These are phyloP conservation scores for Ceuthmochares aereus DNA, from an alignment of 2,113 vertebrate genomes.

Conservation along the genomic window DNA sequence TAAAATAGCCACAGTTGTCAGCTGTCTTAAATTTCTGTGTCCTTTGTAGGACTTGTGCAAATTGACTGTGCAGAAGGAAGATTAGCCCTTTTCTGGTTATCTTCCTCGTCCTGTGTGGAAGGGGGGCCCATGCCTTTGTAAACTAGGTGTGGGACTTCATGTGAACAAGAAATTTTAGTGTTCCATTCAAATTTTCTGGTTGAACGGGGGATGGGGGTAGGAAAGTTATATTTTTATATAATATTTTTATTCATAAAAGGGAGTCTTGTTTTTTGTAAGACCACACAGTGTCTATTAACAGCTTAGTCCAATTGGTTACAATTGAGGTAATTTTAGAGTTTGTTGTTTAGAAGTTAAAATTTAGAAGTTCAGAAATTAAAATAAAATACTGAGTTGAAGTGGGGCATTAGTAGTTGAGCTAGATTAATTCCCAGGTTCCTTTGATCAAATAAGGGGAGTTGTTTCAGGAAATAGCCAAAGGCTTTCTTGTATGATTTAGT, in stretches of 20 bases:
- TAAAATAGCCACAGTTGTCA: background rate
- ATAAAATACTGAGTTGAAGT: background rate
- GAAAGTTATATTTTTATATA: background rate
- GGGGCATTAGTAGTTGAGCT: background rate
- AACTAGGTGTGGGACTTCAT: background rate
- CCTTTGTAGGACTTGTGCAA: background rate
- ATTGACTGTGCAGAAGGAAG: background rate
- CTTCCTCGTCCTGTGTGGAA: background rate
- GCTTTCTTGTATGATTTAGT: background rate
- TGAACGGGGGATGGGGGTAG: background rate
- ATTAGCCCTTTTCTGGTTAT: background rate
- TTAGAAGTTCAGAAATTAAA: background rate
- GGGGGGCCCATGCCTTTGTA: background rate
- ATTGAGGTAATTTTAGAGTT: background rate
- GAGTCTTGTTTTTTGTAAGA: background rate
- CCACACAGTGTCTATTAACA: background rate
- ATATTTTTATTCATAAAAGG: background rate
- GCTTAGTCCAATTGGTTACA: background rate
- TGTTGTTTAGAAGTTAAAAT: background rate
- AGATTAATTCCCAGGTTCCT: background rate
- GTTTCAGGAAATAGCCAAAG: constrained; percentile 2
- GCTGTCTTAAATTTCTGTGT: background rate
- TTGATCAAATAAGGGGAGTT: background rate
- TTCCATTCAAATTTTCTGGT: background rate
- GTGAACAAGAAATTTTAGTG: background rate